Evolutionary conservation across 1,140 invertebrate species (phyloP).

Genomic region (Procambarus clarkii): DNA sequence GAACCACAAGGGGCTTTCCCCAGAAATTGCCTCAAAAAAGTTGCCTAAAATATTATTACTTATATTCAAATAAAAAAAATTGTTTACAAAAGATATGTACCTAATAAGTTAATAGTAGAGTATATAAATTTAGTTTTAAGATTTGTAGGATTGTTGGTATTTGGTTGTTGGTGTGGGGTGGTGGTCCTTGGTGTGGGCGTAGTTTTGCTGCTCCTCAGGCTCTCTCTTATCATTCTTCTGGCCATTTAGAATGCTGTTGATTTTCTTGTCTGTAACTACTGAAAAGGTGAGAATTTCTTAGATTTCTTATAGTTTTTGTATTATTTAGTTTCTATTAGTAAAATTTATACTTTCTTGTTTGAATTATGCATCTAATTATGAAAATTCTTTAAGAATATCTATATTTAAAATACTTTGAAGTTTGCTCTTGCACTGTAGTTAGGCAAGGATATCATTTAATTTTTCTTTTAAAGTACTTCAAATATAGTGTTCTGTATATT

Average conservation of each 20-base stretch:
- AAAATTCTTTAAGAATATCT: background rate
- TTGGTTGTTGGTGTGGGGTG: background rate
- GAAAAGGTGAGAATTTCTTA: slow-evolving; percentile 46
- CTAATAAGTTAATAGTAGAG: too few relatives aligned
- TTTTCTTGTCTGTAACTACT: slow-evolving; percentile 36
- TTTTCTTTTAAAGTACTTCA: background rate
- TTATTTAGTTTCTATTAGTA: background rate
- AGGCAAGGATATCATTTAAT: background rate
- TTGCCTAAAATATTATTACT: too few relatives aligned
- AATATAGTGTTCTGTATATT: slow-evolving; percentile 1
- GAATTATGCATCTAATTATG: slow-evolving; percentile 5
- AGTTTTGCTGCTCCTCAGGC: background rate
- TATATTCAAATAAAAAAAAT: too few relatives aligned
- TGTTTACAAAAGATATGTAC: too few relatives aligned
- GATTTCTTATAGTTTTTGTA: background rate
- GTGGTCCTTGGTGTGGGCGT: background rate
- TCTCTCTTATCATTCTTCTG: background rate
- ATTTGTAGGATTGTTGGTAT: background rate
- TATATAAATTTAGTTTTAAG: background rate
- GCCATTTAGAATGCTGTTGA: slow-evolving; percentile 17
- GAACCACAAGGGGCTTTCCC: too few relatives aligned
- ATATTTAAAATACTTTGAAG: background rate
- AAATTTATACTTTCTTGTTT: background rate
- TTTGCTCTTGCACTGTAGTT: slow-evolving; percentile 7
- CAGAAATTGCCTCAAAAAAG: too few relatives aligned